phyloP scores from a whole-genome alignment of 2,888 invertebrate species.

The Panzeria rudis region DNA sequence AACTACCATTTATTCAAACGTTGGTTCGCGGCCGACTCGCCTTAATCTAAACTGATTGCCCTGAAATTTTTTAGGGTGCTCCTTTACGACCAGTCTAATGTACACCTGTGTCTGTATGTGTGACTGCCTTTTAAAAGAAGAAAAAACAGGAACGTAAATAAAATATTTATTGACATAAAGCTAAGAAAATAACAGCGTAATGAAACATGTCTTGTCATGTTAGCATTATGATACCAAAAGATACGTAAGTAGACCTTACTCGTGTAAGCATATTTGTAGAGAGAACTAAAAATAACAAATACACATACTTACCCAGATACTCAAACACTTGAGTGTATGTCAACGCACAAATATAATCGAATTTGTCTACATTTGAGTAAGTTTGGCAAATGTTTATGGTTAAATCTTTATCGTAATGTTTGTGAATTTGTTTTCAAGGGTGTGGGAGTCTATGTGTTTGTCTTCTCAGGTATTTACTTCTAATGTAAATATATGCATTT shows the following conservation, averaged over 20 bases:
- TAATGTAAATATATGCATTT: slow-evolving; percentile 25
- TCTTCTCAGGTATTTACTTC: background rate
- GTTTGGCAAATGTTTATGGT: slow-evolving; percentile 29
- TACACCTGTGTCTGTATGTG: no score
- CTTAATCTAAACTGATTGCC: no score
- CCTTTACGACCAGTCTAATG: no score
- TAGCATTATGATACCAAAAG: slow-evolving; percentile 27
- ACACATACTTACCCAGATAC: background rate
- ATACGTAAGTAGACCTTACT: background rate
- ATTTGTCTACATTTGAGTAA: slow-evolving; percentile 58
- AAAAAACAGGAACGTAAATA: background rate
- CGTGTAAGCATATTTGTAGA: background rate
- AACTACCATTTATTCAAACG: no score
- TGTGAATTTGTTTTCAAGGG: no score
- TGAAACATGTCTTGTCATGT: slow-evolving; percentile 58
- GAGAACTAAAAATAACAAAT: slow-evolving; percentile 33
- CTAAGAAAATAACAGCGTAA: slow-evolving; percentile 11
- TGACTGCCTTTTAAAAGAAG: background rate
- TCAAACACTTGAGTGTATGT: slow-evolving; percentile 36
- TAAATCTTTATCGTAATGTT: slow-evolving; percentile 3
- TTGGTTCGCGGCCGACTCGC: no score
- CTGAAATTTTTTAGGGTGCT: no score
- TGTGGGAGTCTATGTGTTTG: background rate
- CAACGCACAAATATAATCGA: slow-evolving; percentile 58
- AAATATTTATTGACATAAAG: slow-evolving; percentile 49